A percentile compares a stretch with the other conserved stretches of the same genome.
Evolutionary conservation across 2,113 vertebrate species (phyloP).

Genomic region (Leptobrachium ailaonicum): DNA sequence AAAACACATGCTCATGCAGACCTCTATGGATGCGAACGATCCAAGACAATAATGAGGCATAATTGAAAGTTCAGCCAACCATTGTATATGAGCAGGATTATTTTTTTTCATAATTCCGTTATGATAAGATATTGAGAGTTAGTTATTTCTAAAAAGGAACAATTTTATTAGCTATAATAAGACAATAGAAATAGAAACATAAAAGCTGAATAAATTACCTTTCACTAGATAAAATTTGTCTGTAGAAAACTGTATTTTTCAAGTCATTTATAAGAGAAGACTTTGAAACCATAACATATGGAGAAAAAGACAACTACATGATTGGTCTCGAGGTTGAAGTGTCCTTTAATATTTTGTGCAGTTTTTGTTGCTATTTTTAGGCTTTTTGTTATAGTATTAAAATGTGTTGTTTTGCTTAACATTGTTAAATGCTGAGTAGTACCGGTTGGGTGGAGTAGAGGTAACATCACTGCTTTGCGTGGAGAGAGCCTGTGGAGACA

Average conservation of each 20-base stretch:
- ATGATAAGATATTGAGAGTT: slow-evolving; percentile 15
- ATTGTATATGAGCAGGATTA: slow-evolving; percentile 25
- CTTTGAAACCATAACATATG: background rate
- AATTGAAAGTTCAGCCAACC: slow-evolving; percentile 28
- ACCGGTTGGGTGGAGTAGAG: too few relatives aligned
- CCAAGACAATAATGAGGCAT: slow-evolving; percentile 32
- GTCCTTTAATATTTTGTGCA: too few relatives aligned
- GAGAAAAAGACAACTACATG: background rate
- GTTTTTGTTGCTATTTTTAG: too few relatives aligned
- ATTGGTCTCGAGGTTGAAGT: too few relatives aligned
- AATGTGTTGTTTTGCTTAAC: too few relatives aligned
- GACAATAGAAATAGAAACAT: slow-evolving; percentile 28
- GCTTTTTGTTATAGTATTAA: too few relatives aligned
- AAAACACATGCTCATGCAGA: slow-evolving; percentile 32
- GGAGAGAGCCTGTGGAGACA: too few relatives aligned
- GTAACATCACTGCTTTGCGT: too few relatives aligned
- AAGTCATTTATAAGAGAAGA: too few relatives aligned
- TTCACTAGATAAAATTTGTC: slow-evolving; percentile 11
- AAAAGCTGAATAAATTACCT: slow-evolving; percentile 13
- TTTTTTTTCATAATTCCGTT: slow-evolving; percentile 28
- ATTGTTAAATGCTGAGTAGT: too few relatives aligned
- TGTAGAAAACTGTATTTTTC: slow-evolving; percentile 8
- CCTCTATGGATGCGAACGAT: slow-evolving; percentile 5
- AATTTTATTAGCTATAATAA: background rate
- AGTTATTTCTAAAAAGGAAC: background rate